Base-by-base conservation (phyloP, 2,797 vertebrate species). In the Sciurus vulgaris region DNA sequence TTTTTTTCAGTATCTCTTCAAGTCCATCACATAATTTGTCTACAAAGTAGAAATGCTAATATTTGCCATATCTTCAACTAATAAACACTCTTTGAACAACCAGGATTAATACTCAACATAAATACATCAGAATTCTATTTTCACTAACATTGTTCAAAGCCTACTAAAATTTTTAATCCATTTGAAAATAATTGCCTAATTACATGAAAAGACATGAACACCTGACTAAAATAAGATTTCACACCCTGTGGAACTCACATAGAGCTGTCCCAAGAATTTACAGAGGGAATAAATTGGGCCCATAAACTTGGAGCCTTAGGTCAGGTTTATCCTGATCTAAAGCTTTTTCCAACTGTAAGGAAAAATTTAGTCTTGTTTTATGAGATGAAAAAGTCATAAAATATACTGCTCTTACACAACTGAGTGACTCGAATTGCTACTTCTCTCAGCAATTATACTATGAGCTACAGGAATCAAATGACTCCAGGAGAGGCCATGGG, bases 141-240 rank as follows among this genome's bases (percentile, higher is more conserved):
- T 95, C 86, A 78, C 92, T 77, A 78, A 73, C 44, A 15, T 92
- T 85, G 88, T 94, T 94, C 97, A 96, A 96, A 95, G 72, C 79
- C 83, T 88, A 89, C 95, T 79, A 94, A 96, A 97, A 89, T 33
- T 44, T 93, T 91, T 96, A 92, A 96, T 96, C 59, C 92, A 91
- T 93, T 94, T 89, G 79, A 97, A 98, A 96, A 94, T 95, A 96
- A 98, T 93, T 94, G 86, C 89, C 97, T 96, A 95, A 97, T 97
- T 97, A 96, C 91, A 93, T 89, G 90, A 97, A 95, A 96, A 96
- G 83, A 59, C n/a, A 59, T 54, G 82, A 95, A 82, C 88, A 89
- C 65, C 92, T 97, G 88, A 91, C 41, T 79, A 91, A 96, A 95
- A 73, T 95, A 92, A 94, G 91, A 95, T 91, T 96, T 96, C 30